A percentile compares a stretch with the other conserved stretches of the same genome.
phyloP scores from a whole-genome alignment of 2,888 invertebrate genomes.

The Endomychus coccineus region DNA sequence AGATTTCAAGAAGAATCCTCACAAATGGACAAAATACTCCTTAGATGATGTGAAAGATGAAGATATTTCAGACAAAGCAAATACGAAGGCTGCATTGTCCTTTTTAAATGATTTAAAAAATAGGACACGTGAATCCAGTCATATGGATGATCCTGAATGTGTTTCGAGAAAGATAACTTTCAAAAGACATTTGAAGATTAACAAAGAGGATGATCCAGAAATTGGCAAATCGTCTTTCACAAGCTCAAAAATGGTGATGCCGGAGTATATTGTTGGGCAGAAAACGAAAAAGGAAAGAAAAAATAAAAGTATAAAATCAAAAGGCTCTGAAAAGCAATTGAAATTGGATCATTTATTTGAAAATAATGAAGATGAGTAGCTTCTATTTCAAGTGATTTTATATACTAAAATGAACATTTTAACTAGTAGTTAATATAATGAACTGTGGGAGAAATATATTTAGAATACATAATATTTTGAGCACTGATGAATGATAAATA shows the following conservation, averaged over 20 bases:
- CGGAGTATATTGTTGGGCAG: slow-evolving; percentile 73
- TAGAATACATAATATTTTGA: no score
- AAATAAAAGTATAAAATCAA: slow-evolving; percentile 21
- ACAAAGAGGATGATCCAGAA: slow-evolving; percentile 19
- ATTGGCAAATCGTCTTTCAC: slow-evolving; percentile 50
- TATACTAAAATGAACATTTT: no score
- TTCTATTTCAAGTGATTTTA: no score
- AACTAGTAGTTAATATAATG: no score
- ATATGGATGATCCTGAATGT: slow-evolving; percentile 13
- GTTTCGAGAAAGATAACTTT: slow-evolving; percentile 8
- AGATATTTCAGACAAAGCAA: slow-evolving; percentile 72
- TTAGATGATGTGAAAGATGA: slow-evolving; percentile 66
- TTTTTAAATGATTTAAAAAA: slow-evolving; percentile 60
- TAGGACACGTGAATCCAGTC: slow-evolving; percentile 21
- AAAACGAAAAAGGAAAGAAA: slow-evolving; percentile 48
- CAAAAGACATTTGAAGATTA: slow-evolving; percentile 7
- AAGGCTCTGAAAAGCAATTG: slow-evolving; percentile 38
- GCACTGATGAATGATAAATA: no score
- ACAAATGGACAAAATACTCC: slow-evolving; percentile 76
- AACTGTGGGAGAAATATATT: no score
- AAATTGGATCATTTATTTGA: slow-evolving; percentile 51
- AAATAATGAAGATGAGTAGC: slow-evolving; percentile 46
- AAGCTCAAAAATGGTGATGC: slow-evolving; percentile 68
- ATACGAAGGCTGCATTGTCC: slow-evolving; percentile 69
- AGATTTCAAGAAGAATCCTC: slow-evolving; percentile 63